Conservation (phyloP, 2,797 vertebrate genomes). For the Craterocephalus amniculus region DNA sequence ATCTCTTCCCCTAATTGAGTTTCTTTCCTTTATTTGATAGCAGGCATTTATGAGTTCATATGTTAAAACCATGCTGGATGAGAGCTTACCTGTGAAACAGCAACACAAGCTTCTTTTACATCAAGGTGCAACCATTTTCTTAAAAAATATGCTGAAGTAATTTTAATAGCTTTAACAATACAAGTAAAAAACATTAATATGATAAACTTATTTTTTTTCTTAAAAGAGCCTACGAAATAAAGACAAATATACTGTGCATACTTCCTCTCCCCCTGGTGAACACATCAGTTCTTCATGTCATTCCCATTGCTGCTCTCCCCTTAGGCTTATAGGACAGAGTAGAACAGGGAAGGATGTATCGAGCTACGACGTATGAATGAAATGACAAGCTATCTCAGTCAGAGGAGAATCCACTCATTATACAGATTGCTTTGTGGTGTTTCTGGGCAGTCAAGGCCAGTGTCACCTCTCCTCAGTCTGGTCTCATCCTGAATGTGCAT, state of each 20-base stretch:
- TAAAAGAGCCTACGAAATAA: constrained; percentile 29
- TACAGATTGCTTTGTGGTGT: constrained; percentile 74
- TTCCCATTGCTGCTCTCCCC: constrained; percentile 50
- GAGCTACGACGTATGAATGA: constrained; percentile 57
- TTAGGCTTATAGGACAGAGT: constrained; percentile 44
- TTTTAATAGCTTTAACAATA: constrained; percentile 47
- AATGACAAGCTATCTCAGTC: constrained; percentile 70
- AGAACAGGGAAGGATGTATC: constrained; percentile 59
- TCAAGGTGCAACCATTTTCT: constrained; percentile 50
- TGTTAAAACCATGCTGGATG: constrained; percentile 39
- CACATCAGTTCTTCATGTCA: constrained; percentile 50
- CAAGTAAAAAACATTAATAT: neutral
- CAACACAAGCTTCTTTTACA: constrained; percentile 51
- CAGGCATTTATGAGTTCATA: constrained; percentile 62
- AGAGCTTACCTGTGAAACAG: constrained; percentile 57
- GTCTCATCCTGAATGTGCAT: constrained; percentile 37
- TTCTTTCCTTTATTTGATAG: constrained; percentile 59
- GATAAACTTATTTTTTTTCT: constrained; percentile 39
- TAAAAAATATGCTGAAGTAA: constrained; percentile 45
- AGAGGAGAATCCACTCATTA: constrained; percentile 78
- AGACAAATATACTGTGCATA: constrained; percentile 14
- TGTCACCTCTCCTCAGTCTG: constrained; percentile 71
- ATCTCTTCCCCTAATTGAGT: constrained; percentile 70
- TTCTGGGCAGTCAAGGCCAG: constrained; percentile 71
- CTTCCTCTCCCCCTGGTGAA: constrained; percentile 38